Conservation (phyloP, 1,140 invertebrate genomes). For the Onthophagus taurus region DNA sequence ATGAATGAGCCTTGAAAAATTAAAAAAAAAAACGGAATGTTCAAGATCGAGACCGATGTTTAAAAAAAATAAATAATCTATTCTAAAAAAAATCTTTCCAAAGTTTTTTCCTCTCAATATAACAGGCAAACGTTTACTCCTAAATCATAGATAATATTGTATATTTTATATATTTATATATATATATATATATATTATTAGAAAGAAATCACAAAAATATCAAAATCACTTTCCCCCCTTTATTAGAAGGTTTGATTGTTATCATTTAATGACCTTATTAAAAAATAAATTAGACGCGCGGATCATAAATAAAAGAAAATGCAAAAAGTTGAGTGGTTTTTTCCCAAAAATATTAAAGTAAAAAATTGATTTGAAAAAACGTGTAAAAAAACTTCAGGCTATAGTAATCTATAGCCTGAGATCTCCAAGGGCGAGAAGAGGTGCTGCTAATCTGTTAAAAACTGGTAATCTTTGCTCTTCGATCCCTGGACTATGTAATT, state of each 20-base stretch:
- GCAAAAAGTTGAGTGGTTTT: conserved; percentile 15
- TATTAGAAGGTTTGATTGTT: conserved; percentile 15
- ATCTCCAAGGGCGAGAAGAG: conserved; percentile 29
- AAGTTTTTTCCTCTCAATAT: conserved; percentile 7
- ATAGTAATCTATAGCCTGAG: conserved; percentile 27
- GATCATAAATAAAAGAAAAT: conserved; percentile 20
- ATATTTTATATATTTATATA: conserved; percentile 22
- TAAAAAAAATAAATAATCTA: conserved; percentile 13
- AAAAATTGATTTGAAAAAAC: background rate
- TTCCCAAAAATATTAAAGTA: conserved; percentile 11
- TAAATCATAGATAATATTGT: conserved; percentile 32
- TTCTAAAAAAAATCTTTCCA: conserved; percentile 10
- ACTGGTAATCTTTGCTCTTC: conserved; percentile 38
- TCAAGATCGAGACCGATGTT: conserved; percentile 36
- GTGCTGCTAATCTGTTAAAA: conserved; percentile 40
- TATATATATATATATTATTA: conserved; percentile 20
- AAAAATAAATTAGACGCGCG: conserved; percentile 21
- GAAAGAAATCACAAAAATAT: conserved; percentile 40
- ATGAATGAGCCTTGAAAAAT: conserved; percentile 26
- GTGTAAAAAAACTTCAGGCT: background rate
- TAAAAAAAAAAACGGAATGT: conserved; percentile 36
- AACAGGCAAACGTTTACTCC: conserved; percentile 29
- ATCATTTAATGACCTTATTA: conserved; percentile 10
- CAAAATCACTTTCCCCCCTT: conserved; percentile 35
- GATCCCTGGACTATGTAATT: conserved; percentile 31